phyloP scores from a whole-genome alignment of 1,140 invertebrate genomes.

The Drosophila simulans region DNA sequence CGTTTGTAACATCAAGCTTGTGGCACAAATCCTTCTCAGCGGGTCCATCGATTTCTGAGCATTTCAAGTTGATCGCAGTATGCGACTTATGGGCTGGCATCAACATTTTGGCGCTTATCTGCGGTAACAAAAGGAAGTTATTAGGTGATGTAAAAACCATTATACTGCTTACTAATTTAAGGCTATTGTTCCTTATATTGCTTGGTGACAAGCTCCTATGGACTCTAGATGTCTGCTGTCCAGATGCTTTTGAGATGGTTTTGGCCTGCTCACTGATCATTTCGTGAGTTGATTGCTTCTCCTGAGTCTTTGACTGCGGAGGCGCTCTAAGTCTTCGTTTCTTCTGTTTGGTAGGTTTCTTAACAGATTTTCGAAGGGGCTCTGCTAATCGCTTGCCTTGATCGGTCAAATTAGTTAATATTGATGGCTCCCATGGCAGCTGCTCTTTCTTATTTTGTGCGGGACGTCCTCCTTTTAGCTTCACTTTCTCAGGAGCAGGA shows the following conservation, averaged over 20 bases:
- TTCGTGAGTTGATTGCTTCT: neutral
- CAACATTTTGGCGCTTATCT: conserved; percentile 31
- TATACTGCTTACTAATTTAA: conserved; percentile 24
- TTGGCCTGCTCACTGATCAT: neutral
- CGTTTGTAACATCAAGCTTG: too few species aligned
- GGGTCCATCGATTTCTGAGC: neutral
- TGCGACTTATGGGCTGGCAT: conserved; percentile 14
- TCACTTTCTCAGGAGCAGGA: neutral
- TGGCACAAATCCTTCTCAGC: neutral
- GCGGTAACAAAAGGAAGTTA: conserved; percentile 56
- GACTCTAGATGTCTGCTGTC: neutral
- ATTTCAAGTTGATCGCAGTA: conserved; percentile 29
- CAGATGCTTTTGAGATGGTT: neutral
- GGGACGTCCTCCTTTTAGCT: conserved; percentile 27
- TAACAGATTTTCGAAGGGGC: neutral
- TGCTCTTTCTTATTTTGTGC: neutral
- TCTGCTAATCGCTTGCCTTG: neutral
- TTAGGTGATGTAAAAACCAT: conserved; percentile 40
- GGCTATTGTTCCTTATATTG: neutral
- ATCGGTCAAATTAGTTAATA: neutral
- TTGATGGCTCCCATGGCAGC: neutral
- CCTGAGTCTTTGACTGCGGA: too few species aligned
- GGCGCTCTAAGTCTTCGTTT: too few species aligned
- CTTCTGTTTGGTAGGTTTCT: neutral
- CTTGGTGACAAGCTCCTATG: neutral